Percentiles rank a stretch among this genome's conserved stretches.
phyloP scores from a whole-genome alignment of 2,113 vertebrate species.

The Tylochromis polylepis region DNA sequence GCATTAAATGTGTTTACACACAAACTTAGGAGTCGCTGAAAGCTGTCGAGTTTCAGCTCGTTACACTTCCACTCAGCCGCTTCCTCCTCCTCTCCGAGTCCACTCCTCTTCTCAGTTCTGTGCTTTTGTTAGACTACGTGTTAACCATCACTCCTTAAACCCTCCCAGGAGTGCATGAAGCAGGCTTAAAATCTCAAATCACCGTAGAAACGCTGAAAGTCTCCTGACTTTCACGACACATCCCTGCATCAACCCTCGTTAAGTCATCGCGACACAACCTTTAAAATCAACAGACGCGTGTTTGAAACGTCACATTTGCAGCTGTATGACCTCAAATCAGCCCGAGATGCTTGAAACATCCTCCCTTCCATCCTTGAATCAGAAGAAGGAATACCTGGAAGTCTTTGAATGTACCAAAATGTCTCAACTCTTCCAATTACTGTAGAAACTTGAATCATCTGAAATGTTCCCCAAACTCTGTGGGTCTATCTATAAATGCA shows the following conservation, averaged over 20 bases:
- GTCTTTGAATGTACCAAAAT: background rate
- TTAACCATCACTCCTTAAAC: background rate
- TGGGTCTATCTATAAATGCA: background rate
- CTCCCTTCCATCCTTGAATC: background rate
- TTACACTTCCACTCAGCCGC: background rate
- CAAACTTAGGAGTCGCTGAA: background rate
- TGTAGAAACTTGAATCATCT: background rate
- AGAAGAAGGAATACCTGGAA: background rate
- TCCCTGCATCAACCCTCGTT: background rate
- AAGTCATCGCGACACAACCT: background rate
- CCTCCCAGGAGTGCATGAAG: fast-evolving
- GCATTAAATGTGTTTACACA: background rate
- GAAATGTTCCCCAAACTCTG: background rate
- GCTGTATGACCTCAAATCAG: background rate
- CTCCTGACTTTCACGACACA: fast-evolving
- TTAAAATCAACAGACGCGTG: background rate
- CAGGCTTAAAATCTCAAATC: background rate
- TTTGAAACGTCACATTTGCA: background rate
- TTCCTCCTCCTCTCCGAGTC: background rate
- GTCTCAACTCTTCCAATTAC: fast-evolving
- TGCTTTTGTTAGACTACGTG: background rate
- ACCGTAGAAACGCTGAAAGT: background rate
- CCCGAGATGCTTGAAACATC: background rate
- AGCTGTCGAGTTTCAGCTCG: background rate
- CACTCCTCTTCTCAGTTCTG: background rate